These are phyloP conservation scores for Lutjanus campechanus DNA, from an alignment of 2,797 vertebrate species.

Conservation along the genomic window DNA sequence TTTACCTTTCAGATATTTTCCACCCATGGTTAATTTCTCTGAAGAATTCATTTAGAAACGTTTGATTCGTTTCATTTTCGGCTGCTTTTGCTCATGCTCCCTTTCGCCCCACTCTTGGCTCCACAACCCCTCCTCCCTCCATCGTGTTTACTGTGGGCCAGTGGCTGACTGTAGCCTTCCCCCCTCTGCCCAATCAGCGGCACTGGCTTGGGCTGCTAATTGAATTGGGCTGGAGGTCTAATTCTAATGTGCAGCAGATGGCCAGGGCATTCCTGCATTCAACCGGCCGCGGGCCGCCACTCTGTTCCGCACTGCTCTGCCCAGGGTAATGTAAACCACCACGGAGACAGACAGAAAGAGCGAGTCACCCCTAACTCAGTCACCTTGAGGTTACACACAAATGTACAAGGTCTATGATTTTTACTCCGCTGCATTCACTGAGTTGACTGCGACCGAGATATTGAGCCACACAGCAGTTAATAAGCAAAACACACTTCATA, in stretches of 20 bases:
- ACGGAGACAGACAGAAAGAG: slow-evolving; percentile 21
- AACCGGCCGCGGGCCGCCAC: slow-evolving; percentile 63
- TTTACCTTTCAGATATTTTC: slow-evolving; percentile 25
- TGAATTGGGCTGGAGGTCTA: slow-evolving; percentile 87
- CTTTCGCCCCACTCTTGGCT: neutral
- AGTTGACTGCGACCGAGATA: slow-evolving; percentile 11
- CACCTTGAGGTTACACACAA: slow-evolving; percentile 58
- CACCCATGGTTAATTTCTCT: slow-evolving; percentile 19
- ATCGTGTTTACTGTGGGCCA: slow-evolving; percentile 45
- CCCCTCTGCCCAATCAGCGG: slow-evolving; percentile 79
- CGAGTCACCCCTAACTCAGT: slow-evolving; percentile 45
- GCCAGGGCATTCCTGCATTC: slow-evolving; percentile 77
- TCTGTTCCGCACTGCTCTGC: slow-evolving; percentile 57
- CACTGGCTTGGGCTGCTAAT: slow-evolving; percentile 81
- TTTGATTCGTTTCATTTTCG: slow-evolving; percentile 18
- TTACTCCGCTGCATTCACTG: neutral
- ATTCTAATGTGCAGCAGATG: slow-evolving; percentile 89
- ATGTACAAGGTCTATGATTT: slow-evolving; percentile 16
- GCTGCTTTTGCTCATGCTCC: neutral
- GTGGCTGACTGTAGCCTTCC: slow-evolving; percentile 52
- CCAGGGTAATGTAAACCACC: slow-evolving; percentile 66
- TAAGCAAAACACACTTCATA: neutral
- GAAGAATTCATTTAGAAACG: slow-evolving; percentile 18
- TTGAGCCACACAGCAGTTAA: slow-evolving; percentile 4
- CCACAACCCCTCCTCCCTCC: neutral